These are phyloP conservation scores for Sylvia atricapilla DNA, from an alignment of 2,113 vertebrate genomes.

Conservation along the genomic window DNA sequence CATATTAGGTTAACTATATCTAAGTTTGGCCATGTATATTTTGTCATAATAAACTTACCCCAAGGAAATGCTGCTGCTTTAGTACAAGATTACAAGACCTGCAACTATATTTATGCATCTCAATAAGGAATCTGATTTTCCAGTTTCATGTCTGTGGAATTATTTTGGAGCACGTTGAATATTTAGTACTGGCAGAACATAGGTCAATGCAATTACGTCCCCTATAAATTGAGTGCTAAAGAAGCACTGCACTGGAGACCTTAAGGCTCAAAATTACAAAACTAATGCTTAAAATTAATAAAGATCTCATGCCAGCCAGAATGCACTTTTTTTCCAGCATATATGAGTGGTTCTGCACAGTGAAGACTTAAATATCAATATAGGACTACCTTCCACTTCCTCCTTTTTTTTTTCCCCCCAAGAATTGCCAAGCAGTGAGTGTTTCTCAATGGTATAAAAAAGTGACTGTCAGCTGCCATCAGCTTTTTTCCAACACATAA, in stretches of 20 bases:
- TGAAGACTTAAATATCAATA: background rate
- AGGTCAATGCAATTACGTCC: constrained; percentile 23
- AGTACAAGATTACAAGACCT: constrained; percentile 2
- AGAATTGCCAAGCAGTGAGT: background rate
- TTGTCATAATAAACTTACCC: constrained; percentile 39
- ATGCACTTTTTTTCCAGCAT: background rate
- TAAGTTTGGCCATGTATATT: constrained; percentile 24
- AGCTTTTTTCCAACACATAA: background rate
- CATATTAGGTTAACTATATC: constrained; percentile 43
- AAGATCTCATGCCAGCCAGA: background rate
- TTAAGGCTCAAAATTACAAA: background rate
- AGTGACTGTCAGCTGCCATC: background rate
- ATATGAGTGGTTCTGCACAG: background rate
- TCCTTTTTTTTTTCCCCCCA: accelerated
- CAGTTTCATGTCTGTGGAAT: background rate
- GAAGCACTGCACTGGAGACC: background rate
- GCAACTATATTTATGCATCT: background rate
- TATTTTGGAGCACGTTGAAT: background rate
- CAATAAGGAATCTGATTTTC: background rate
- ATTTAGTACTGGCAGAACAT: background rate
- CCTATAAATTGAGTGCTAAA: background rate
- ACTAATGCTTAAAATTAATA: background rate
- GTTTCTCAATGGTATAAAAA: background rate
- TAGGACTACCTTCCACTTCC: background rate
- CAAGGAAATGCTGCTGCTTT: constrained; percentile 24